phyloP scores from a whole-genome alignment of 2,113 vertebrate genomes.

The Numida meleagris region DNA sequence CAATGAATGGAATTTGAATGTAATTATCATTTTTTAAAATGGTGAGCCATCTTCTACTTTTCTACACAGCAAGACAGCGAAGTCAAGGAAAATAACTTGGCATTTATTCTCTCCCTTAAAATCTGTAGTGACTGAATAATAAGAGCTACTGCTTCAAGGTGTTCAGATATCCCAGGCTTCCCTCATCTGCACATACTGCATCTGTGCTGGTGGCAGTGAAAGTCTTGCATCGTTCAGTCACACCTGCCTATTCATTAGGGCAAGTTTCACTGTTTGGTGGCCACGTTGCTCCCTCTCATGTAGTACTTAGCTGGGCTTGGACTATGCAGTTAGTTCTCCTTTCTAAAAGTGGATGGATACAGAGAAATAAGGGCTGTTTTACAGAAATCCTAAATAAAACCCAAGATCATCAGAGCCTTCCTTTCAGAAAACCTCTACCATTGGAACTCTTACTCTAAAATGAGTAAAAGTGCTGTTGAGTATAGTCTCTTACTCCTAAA shows the following conservation, averaged over 20 bases:
- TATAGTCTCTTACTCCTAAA: neutral
- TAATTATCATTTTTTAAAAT: neutral
- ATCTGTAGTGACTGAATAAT: neutral
- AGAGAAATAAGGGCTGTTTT: neutral
- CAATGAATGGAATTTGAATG: neutral
- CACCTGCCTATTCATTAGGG: neutral
- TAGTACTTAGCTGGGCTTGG: accelerated
- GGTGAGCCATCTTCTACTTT: neutral
- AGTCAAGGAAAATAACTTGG: neutral
- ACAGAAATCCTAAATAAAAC: neutral
- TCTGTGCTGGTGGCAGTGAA: accelerated
- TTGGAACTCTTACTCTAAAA: neutral
- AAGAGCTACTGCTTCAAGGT: neutral
- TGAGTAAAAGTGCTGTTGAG: neutral
- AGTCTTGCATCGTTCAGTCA: neutral
- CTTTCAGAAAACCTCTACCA: neutral
- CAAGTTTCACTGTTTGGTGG: neutral
- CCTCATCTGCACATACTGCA: accelerated
- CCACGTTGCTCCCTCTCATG: neutral
- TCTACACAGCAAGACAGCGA: neutral
- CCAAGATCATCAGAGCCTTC: neutral
- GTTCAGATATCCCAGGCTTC: neutral
- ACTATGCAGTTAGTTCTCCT: neutral
- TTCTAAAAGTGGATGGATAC: neutral
- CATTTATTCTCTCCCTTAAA: neutral